These are phyloP conservation scores for Chloromyia formosa DNA, from an alignment of 2,888 invertebrate genomes.

Conservation along the genomic window DNA sequence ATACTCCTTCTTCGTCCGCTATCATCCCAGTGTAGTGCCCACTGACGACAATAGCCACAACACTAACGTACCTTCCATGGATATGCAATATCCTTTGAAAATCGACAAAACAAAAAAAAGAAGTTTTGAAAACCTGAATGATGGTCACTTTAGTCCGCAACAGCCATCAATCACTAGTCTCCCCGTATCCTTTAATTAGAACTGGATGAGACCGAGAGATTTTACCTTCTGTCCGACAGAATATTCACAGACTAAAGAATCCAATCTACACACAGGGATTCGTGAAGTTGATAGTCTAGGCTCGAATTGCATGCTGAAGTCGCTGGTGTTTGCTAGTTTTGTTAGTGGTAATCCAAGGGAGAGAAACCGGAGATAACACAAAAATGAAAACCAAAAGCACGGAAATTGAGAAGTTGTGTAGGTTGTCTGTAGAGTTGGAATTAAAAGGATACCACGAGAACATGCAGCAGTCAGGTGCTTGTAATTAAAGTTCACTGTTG, in stretches of 20 bases:
- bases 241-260: not conserved
- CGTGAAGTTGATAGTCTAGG: not conserved
- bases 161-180: constrained; percentile 12
- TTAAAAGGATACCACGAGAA: too few species aligned
- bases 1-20: too few species aligned
- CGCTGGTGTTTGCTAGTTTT: too few species aligned
- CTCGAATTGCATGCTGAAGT: constrained; percentile 1
- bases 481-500: constrained; percentile 26
- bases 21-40: too few species aligned
- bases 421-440: too few species aligned
- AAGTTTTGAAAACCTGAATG: not conserved
- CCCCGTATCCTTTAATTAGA: not conserved
- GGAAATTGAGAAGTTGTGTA: not conserved
- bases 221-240: not conserved
- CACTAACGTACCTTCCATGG: too few species aligned
- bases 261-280: not conserved
- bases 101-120: too few species aligned
- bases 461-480: constrained; percentile 20
- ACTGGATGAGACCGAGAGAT: not conserved
- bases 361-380: not conserved
- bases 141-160: not conserved
- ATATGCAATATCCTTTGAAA: too few species aligned
- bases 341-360: too few species aligned
- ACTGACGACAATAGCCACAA: too few species aligned
- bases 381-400: not conserved